Percentiles rank a stretch among this genome's conserved stretches.
These are phyloP conservation scores for Chaetoderma sp. DNA, from an alignment of 2,888 invertebrate genomes.

Conservation along the genomic window DNA sequence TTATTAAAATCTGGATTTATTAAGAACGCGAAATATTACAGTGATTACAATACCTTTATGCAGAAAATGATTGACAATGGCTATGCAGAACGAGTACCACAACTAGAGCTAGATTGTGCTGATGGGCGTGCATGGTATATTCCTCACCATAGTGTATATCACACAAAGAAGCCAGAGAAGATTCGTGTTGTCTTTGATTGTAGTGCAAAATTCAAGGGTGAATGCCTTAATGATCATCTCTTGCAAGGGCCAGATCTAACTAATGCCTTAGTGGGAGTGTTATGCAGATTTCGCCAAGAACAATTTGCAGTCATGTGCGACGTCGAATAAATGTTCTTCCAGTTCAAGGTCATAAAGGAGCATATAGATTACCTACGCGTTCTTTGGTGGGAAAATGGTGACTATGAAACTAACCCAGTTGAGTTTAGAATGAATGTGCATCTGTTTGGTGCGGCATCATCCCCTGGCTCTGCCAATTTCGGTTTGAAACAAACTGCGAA, in stretches of 20 bases:
- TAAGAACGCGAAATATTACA: neutral
- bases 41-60: neutral
- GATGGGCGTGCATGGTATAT: too few relatives aligned
- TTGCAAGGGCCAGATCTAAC: slow-evolving; percentile 36
- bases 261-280: slow-evolving; percentile 30
- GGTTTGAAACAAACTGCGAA: slow-evolving; percentile 25
- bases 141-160: too few relatives aligned
- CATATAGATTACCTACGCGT: slow-evolving; percentile 24
- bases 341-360: slow-evolving; percentile 6
- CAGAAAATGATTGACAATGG: neutral
- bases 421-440: slow-evolving; percentile 35
- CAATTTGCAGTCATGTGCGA: slow-evolving; percentile 32
- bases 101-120: neutral
- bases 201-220: slow-evolving; percentile 22
- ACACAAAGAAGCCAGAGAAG: too few relatives aligned
- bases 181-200: slow-evolving; percentile 38
- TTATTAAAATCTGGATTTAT: neutral
- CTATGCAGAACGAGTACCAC: neutral
- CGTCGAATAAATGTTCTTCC: slow-evolving; percentile 33
- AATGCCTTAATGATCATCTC: slow-evolving; percentile 24
- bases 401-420: neutral
- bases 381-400: slow-evolving; percentile 20
- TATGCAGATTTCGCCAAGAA: slow-evolving; percentile 30
- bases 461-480: slow-evolving; percentile 35
- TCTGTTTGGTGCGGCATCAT: slow-evolving; percentile 35